Evolutionary conservation across 2,888 invertebrate genomes (phyloP).

Genomic region (Ditula angustiorana): DNA sequence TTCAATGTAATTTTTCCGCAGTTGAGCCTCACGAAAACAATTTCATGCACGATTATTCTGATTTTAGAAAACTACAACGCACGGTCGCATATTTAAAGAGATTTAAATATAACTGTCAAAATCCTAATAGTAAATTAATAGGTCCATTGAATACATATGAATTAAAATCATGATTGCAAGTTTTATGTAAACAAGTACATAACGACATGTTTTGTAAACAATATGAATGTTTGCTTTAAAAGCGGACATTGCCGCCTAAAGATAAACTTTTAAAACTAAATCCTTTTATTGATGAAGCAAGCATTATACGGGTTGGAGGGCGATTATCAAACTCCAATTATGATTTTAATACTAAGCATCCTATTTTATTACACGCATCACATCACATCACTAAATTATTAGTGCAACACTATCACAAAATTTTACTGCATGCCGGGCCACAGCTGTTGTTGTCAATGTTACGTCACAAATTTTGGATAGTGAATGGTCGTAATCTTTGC

Average conservation of each 20-base stretch:
- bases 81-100: slow-evolving; percentile 22
- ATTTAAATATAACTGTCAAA: slow-evolving; percentile 28
- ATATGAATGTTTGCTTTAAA: neutral
- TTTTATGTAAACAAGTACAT: slow-evolving; percentile 28
- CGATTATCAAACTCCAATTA: slow-evolving; percentile 35
- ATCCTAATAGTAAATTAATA: neutral
- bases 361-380: too few relatives aligned
- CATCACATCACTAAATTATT: slow-evolving; percentile 28
- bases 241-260: slow-evolving; percentile 11
- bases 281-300: slow-evolving; percentile 23
- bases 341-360: slow-evolving; percentile 33
- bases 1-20: slow-evolving; percentile 2
- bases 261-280: slow-evolving; percentile 23
- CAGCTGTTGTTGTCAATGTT: neutral
- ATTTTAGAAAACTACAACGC: slow-evolving; percentile 25
- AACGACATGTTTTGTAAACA: slow-evolving; percentile 16
- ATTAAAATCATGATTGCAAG: slow-evolving; percentile 9
- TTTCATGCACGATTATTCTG: slow-evolving; percentile 20
- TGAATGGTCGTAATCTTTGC: neutral
- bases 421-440: neutral
- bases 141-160: slow-evolving; percentile 14
- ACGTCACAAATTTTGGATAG: neutral
- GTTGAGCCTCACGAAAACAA: neutral
- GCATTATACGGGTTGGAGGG: slow-evolving; percentile 37
- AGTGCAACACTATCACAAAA: slow-evolving; percentile 2